These are phyloP conservation scores for Gouania willdenowi DNA, from an alignment of 2,797 vertebrate species.

Conservation along the genomic window DNA sequence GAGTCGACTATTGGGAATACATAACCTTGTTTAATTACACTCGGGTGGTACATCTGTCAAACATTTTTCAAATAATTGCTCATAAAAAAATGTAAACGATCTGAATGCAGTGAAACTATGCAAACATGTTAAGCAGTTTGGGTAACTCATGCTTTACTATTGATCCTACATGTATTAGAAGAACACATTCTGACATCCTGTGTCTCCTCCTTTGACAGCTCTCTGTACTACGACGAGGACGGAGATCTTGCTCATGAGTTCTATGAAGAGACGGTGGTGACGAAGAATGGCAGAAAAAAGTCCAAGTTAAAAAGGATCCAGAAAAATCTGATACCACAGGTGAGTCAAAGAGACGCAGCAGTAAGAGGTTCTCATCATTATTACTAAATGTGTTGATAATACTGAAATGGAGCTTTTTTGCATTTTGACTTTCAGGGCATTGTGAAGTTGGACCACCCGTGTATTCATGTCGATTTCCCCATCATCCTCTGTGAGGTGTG, in stretches of 20 bases:
- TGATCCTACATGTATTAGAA: no score
- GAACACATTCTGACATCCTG: not conserved
- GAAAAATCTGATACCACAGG: constrained; percentile 97
- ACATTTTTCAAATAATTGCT: no score
- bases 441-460: constrained; percentile 90
- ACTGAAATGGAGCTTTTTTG: not conserved
- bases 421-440: constrained; percentile 79
- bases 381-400: not conserved
- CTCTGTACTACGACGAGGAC: constrained; percentile 95
- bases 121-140: no score
- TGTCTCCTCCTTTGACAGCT: constrained; percentile 72
- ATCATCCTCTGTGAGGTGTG: constrained; percentile 94
- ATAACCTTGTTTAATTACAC: no score
- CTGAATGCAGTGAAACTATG: no score
- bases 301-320: constrained; percentile 96
- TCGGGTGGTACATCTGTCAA: no score
- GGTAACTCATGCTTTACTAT: no score
- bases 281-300: constrained; percentile 92
- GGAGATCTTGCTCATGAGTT: constrained; percentile 98
- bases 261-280: constrained; percentile 95
- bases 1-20: no score
- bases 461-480: constrained; percentile 96
- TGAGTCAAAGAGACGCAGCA: constrained; percentile 40
- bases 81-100: no score
- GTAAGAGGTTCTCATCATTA: not conserved